These are phyloP conservation scores for Cecropterus lyciades DNA, from an alignment of 1,140 invertebrate species.

Conservation along the genomic window DNA sequence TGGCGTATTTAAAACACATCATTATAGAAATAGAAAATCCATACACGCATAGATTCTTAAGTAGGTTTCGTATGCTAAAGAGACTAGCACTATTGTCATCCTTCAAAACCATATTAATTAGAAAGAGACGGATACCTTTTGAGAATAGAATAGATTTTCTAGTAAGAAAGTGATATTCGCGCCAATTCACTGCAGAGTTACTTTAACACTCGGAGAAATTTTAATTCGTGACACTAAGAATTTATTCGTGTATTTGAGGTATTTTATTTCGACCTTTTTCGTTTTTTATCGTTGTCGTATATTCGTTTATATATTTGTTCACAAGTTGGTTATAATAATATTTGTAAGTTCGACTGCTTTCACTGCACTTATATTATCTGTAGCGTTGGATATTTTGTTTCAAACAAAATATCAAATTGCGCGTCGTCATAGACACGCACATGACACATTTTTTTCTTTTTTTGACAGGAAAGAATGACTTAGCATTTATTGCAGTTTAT, in stretches of 20 bases:
- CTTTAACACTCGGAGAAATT: conserved; percentile 4
- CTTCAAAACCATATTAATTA: no score
- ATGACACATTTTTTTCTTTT: no score
- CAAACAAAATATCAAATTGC: no score
- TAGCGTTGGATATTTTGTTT: no score
- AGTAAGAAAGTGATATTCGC: not conserved
- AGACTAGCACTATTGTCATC: not conserved
- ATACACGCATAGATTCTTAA: conserved; percentile 12
- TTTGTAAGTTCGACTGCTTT: no score
- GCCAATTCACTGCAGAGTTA: not conserved
- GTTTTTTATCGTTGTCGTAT: not conserved
- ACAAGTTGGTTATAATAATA: no score
- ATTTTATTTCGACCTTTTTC: conserved; percentile 4
- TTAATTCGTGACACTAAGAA: conserved; percentile 4
- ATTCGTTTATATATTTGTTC: not conserved
- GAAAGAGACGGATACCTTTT: not conserved
- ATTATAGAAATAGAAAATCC: conserved; percentile 7
- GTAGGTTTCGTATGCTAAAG: conserved; percentile 27
- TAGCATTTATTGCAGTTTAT: no score
- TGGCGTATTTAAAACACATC: not conserved
- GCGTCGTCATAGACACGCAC: no score
- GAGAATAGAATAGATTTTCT: conserved; percentile 14
- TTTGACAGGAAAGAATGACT: no score
- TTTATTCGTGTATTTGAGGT: not conserved
- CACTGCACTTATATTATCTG: no score